Base-by-base conservation (phyloP, 2,888 invertebrate genomes). In the Parnassius orleans region DNA sequence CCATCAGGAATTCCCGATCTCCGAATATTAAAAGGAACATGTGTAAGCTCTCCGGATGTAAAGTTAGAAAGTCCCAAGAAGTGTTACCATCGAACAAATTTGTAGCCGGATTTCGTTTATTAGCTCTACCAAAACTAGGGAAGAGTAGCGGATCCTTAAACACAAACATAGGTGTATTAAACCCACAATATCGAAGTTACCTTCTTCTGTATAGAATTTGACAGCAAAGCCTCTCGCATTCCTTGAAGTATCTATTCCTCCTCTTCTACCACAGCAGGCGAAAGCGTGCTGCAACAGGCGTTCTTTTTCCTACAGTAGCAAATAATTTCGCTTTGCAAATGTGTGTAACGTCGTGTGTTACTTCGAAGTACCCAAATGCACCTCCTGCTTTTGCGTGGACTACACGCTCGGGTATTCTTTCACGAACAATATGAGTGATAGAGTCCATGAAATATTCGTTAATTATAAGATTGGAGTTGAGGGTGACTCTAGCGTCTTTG, bases 1-100 rank as follows among this genome's bases (percentile, higher is more conserved):
- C 98, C 98, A 80, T 98, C 96, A 19, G 19, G 19, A 19, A 19
- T 19, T 2, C 19, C 19, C 19, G 19, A 19, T 19, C 19, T 19
- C 95, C 93, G 79, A 98, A 98, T 68, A 97, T 88, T 81, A 97
- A 93, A 83, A 95, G 90, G 53, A 94, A 92, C 82, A 98, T 97
- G 80, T 98, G 97, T 9, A 95, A 93, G 7, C 95, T 93, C 84
- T 98, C 98, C 0, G 97, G 96, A 46, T 97, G 92, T 51, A 97
- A 88, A 0, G 95, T 94, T 67, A 97, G 92, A 77, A 98, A 98
- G 81, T 98, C 98, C 98, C 98, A 98, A 76, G 97, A 95, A 95
- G 96, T 96, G 76, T 98, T 96, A 0, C 94, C 87, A 84, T 98
- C 98, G 84, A 95, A 96, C 43, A 98, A 88, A 78, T 96, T 95